These are phyloP conservation scores for Drosophila bipectinata DNA, from an alignment of 1,140 invertebrate species.

Conservation along the genomic window DNA sequence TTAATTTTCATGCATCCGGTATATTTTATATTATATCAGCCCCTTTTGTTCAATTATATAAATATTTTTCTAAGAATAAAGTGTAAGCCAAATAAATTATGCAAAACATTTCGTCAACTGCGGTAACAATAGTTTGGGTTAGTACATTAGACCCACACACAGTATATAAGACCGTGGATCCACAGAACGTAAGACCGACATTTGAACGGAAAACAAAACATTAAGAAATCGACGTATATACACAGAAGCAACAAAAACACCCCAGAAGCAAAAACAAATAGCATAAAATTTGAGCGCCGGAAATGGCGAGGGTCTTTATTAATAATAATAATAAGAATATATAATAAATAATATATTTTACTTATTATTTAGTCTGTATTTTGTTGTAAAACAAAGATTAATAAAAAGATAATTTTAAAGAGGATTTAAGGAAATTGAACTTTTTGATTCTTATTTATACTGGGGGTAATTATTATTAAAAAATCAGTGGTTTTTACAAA, in stretches of 20 bases:
- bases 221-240: conserved; percentile 34
- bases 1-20: conserved; percentile 28
- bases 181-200: conserved; percentile 22
- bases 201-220: conserved; percentile 37
- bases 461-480: too few species aligned
- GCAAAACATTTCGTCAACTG: conserved; percentile 14
- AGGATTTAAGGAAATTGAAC: conserved; percentile 38
- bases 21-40: conserved; percentile 11
- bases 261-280: conserved; percentile 60
- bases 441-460: not conserved
- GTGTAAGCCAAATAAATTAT: conserved; percentile 13
- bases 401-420: conserved; percentile 77
- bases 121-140: conserved; percentile 18
- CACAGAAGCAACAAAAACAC: conserved; percentile 19
- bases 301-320: conserved; percentile 70
- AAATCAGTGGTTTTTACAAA: too few species aligned
- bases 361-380: conserved; percentile 82
- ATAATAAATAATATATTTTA: conserved; percentile 82
- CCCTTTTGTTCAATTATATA: conserved; percentile 10
- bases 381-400: conserved; percentile 80
- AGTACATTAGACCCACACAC: conserved; percentile 7
- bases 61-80: conserved; percentile 31
- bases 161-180: conserved; percentile 7
- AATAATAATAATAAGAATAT: conserved; percentile 80
- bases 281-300: conserved; percentile 71